Base-by-base conservation (phyloP, 2,113 vertebrate genomes). In the Neopipo cinnamomea region DNA sequence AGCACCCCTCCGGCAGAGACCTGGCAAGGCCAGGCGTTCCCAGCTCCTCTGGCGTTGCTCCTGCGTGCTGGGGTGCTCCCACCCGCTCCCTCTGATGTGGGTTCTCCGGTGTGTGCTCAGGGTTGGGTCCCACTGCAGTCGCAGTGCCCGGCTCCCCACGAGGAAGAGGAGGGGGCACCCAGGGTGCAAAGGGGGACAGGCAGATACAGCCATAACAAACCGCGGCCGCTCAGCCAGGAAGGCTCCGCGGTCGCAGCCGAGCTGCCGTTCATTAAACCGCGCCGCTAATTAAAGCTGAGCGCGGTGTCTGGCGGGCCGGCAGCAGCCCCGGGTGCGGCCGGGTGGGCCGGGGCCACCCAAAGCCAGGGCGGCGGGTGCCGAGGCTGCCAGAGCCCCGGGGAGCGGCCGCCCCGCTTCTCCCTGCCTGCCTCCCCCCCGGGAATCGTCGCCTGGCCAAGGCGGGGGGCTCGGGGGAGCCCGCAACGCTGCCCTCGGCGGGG, bases 401-500 rank as follows among this genome's bases (percentile, higher is more conserved):
- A 89, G 52, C 67, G 41, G 62, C 62, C 7, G 9, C 52, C 4
- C 7, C 1, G 4, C 42, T 3, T 28, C 50, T 56, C 78, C n/a
- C 66, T 10, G 61, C 81, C 39, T 5, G 25, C 15, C 31, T 42
- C 24, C 66, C 10, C 10, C 63, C 70, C 21, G 2, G 35, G 35
- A 21, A 24, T 37, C 7, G 0, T 35, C 42, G 6, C 42, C 42
- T 18, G 42, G 14, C 42, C 42, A 16, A 6, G 12, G 41, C 41
- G 1, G 17, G 4, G 41, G 24, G 9, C 3, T 9, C 0, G 10
- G 17, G 41, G 49, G 14, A 33, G 9, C 3, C 3, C 70, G 4
- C 61, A 14, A 0, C 0, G 4, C 44, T 44, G 87, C 55, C 61
- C 35, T 12, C 1, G 0, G n/a, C 0, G 0, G 2, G 3, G 8